Conservation (phyloP, 2,888 invertebrate genomes). For the Apotomis capreana region DNA sequence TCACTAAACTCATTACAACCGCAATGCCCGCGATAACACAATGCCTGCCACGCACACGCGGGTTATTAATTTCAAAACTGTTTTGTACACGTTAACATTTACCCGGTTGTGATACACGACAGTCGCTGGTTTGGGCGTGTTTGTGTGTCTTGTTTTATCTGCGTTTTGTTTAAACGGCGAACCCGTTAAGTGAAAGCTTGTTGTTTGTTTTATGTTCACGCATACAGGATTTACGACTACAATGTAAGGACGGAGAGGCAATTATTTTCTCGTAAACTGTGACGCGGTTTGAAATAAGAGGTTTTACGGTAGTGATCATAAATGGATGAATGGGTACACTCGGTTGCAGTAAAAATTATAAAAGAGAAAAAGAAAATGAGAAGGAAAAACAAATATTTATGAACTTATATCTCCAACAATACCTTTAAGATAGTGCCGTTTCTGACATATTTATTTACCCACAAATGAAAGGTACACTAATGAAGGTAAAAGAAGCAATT, state of each 20-base stretch:
- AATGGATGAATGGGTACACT: too few relatives aligned
- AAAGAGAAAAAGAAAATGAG: too few relatives aligned
- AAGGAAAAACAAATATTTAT: too few relatives aligned
- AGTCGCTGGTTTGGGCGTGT: slow-evolving; percentile 25
- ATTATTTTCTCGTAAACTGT: not conserved
- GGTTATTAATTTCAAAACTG: slow-evolving; percentile 37
- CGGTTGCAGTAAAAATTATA: too few relatives aligned
- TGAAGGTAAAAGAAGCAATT: too few relatives aligned
- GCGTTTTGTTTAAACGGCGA: slow-evolving; percentile 7
- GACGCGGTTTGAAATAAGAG: not conserved
- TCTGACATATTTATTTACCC: too few relatives aligned
- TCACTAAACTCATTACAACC: slow-evolving; percentile 21
- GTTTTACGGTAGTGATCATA: not conserved
- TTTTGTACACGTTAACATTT: slow-evolving; percentile 32
- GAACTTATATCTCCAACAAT: too few relatives aligned
- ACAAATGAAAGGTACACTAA: too few relatives aligned
- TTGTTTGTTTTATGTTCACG: slow-evolving; percentile 12
- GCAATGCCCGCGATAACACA: slow-evolving; percentile 16
- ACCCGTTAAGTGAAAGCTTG: slow-evolving; percentile 11
- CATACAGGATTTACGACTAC: not conserved
- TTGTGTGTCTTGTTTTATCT: slow-evolving; percentile 25
- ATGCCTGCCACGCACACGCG: slow-evolving; percentile 20
- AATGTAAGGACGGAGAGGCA: not conserved
- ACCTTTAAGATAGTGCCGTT: too few relatives aligned
- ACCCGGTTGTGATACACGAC: slow-evolving; percentile 21